These are phyloP conservation scores for Nasonovia ribisnigri DNA, from an alignment of 2,888 invertebrate genomes.

Conservation along the genomic window DNA sequence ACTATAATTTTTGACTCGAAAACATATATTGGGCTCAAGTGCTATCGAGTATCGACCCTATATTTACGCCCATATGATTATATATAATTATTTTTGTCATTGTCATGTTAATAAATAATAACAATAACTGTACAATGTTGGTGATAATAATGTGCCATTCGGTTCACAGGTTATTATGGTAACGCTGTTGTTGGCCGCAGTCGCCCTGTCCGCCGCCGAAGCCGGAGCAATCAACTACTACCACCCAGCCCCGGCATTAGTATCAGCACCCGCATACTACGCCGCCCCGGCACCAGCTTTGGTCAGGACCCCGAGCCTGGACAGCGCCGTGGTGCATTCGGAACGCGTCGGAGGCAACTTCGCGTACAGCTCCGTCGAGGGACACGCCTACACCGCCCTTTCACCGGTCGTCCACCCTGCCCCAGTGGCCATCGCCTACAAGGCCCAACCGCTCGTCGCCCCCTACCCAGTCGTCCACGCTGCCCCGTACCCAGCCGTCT, in stretches of 20 bases:
- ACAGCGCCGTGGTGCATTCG: slow-evolving; percentile 73
- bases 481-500: slow-evolving; percentile 30
- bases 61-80: no score
- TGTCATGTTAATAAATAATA: no score
- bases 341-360: slow-evolving; percentile 74
- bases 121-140: neutral
- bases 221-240: slow-evolving; percentile 45
- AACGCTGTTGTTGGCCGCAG: slow-evolving; percentile 54
- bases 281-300: slow-evolving; percentile 67
- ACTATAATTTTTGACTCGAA: no score
- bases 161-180: slow-evolving; percentile 34
- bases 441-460: slow-evolving; percentile 68
- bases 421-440: slow-evolving; percentile 71
- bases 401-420: slow-evolving; percentile 70
- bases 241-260: slow-evolving; percentile 56
- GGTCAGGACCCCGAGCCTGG: slow-evolving; percentile 72
- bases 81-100: no score
- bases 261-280: slow-evolving; percentile 63
- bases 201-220: slow-evolving; percentile 34
- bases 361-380: slow-evolving; percentile 73
- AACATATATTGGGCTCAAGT: no score
- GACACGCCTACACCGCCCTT: slow-evolving; percentile 72
- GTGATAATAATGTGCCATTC: neutral
- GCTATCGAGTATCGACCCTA: no score
- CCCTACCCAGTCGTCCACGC: slow-evolving; percentile 67